phyloP scores from a whole-genome alignment of 2,888 invertebrate species.

The Ametastegia equiseti region DNA sequence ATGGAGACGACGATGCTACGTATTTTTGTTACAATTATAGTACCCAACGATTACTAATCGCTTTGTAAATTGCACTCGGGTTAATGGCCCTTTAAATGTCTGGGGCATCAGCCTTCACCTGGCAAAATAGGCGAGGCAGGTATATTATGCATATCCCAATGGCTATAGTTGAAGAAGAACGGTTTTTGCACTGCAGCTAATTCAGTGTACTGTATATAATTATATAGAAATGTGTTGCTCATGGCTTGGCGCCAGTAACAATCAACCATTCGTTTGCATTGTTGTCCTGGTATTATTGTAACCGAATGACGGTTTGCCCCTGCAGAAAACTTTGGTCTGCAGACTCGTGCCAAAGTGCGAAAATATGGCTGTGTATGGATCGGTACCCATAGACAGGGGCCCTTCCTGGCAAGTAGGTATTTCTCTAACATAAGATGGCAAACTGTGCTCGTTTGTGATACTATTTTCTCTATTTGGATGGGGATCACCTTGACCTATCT shows the following conservation, averaged over 20 bases:
- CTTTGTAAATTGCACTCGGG: background rate
- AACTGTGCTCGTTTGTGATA: slow-evolving; percentile 7
- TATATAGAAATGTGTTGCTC: background rate
- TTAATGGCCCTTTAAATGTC: slow-evolving; percentile 17
- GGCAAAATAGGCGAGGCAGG: background rate
- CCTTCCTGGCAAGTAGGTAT: too few relatives aligned
- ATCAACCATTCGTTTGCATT: background rate
- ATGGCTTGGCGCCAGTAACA: slow-evolving; percentile 5
- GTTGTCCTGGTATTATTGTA: slow-evolving; percentile 4
- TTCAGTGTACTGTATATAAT: too few relatives aligned
- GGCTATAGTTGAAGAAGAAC: too few relatives aligned
- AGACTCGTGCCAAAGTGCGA: background rate
- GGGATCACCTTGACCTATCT: slow-evolving; percentile 13
- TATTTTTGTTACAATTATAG: slow-evolving; percentile 27
- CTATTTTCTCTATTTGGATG: background rate
- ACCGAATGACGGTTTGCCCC: slow-evolving; percentile 4
- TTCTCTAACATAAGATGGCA: background rate
- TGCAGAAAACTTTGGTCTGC: background rate
- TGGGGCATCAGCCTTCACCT: slow-evolving; percentile 1
- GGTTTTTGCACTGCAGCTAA: too few relatives aligned
- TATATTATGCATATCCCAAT: background rate
- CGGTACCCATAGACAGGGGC: too few relatives aligned
- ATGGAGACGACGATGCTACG: background rate
- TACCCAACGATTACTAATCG: slow-evolving; percentile 10
- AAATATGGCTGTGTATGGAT: too few relatives aligned